Conservation (phyloP, 2,888 invertebrate genomes). For the Reticulitermes lucifugus region DNA sequence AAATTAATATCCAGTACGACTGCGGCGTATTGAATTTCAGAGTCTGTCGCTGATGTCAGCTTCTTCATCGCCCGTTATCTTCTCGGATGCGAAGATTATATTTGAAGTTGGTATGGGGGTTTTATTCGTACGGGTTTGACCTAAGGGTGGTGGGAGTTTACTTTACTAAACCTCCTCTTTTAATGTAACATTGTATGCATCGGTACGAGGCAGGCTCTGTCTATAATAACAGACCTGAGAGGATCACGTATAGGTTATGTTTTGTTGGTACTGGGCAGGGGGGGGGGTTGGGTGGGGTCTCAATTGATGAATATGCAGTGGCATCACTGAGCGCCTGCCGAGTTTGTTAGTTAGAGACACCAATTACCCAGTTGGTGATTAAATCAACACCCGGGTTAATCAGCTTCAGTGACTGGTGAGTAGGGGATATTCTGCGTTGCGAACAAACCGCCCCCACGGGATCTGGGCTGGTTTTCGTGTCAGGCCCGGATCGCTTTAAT, state of each 20-base stretch:
- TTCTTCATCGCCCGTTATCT: not conserved
- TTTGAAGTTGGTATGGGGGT: not conserved
- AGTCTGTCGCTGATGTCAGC: not conserved
- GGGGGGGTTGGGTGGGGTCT: not conserved
- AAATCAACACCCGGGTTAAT: conserved; percentile 56
- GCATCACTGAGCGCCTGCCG: conserved; percentile 21
- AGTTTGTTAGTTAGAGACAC: conserved; percentile 51
- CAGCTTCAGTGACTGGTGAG: conserved; percentile 50
- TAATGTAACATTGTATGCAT: conserved; percentile 22
- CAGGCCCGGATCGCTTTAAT: conserved; percentile 50
- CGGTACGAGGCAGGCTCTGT: conserved; percentile 11
- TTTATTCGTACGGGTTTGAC: conserved; percentile 12
- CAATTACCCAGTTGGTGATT: conserved; percentile 56
- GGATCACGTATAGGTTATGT: conserved; percentile 27
- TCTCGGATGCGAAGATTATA: not conserved
- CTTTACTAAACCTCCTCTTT: conserved; percentile 36
- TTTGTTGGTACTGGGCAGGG: not conserved
- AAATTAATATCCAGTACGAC: too few species aligned
- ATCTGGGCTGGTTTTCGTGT: conserved; percentile 30
- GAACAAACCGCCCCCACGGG: conserved; percentile 51
- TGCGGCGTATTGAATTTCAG: too few species aligned
- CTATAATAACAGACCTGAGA: conserved; percentile 26
- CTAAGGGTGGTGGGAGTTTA: conserved; percentile 5
- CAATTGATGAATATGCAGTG: conserved; percentile 53
- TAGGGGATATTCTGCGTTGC: conserved; percentile 34